Evolutionary conservation across 92 coral and sea anemone species (phyloP).

Genomic region (Desmophyllum pertusum): DNA sequence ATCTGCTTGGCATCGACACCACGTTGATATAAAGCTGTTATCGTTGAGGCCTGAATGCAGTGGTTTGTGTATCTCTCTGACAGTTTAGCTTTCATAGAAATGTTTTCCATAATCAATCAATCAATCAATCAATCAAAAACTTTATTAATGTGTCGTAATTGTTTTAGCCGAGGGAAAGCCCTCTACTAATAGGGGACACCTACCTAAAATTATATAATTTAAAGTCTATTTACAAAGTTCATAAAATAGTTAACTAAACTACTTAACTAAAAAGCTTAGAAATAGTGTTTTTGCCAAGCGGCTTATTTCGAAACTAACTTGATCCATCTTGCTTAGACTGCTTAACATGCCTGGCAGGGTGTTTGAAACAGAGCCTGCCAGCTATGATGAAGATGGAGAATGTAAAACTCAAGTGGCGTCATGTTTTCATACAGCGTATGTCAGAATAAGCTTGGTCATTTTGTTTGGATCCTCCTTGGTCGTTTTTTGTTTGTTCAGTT

Average conservation of each 20-base stretch:
- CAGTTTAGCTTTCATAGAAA: conserved; percentile 44
- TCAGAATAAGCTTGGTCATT: conserved; percentile 43
- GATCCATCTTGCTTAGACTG: no score
- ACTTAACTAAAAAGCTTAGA: no score
- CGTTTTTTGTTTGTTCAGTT: conserved; percentile 52
- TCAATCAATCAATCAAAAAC: no score
- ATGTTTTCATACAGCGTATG: conserved; percentile 43
- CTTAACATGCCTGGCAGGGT: no score
- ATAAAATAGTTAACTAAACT: no score
- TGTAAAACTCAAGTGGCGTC: conserved; percentile 47
- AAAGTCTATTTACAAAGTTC: no score
- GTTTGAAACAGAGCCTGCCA: conserved; percentile 54
- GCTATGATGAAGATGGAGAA: conserved; percentile 36
- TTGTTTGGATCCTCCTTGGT: conserved; percentile 59
- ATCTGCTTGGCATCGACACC: conserved; percentile 47
- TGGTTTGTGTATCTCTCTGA: conserved; percentile 41
- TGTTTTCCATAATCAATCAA: conserved; percentile 54
- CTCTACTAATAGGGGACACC: no score
- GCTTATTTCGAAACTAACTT: no score
- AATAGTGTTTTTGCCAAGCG: no score
- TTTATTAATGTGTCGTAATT: no score
- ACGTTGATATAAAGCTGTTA: conserved; percentile 43
- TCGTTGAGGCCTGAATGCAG: conserved; percentile 45
- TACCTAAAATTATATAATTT: no score
- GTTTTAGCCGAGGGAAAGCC: no score